These are phyloP conservation scores for Peromyscus californicus DNA, from an alignment of 2,113 vertebrate species.

Conservation along the genomic window DNA sequence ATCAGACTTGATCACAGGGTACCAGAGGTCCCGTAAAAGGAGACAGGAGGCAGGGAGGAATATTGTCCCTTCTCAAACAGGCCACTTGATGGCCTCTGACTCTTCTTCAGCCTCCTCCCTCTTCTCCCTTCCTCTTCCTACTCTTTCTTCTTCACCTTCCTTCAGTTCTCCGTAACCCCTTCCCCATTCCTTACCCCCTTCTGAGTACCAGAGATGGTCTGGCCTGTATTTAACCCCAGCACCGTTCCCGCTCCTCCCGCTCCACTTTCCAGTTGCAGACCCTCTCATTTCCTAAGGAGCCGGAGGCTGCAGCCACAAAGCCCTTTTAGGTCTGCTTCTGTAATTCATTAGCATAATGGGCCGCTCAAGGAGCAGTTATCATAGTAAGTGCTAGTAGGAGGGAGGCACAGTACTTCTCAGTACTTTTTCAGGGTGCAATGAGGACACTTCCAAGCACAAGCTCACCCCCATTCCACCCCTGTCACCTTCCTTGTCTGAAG, in stretches of 20 bases:
- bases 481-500: not conserved
- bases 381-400: conserved; percentile 84
- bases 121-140: not conserved
- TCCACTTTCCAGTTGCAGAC: conserved; percentile 77
- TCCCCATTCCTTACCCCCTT: not conserved
- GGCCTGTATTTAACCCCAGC: conserved; percentile 60
- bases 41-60: not conserved
- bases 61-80: not conserved
- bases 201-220: not conserved
- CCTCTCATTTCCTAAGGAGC: conserved; percentile 85
- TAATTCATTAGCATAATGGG: conserved; percentile 88
- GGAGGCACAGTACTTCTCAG: not conserved
- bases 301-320: conserved; percentile 83
- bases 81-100: not conserved
- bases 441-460: not conserved
- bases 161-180: rapidly evolving
- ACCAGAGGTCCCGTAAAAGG: not conserved
- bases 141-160: not conserved
- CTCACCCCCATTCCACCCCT: no score
- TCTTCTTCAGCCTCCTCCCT: not conserved
- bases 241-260: conserved; percentile 55
- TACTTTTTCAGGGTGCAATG: not conserved
- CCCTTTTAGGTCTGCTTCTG: conserved; percentile 85
- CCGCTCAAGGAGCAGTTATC: conserved; percentile 82
- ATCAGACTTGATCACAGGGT: not conserved